Conservation (phyloP, 2,888 invertebrate species). For the Trachelus iudaicus region DNA sequence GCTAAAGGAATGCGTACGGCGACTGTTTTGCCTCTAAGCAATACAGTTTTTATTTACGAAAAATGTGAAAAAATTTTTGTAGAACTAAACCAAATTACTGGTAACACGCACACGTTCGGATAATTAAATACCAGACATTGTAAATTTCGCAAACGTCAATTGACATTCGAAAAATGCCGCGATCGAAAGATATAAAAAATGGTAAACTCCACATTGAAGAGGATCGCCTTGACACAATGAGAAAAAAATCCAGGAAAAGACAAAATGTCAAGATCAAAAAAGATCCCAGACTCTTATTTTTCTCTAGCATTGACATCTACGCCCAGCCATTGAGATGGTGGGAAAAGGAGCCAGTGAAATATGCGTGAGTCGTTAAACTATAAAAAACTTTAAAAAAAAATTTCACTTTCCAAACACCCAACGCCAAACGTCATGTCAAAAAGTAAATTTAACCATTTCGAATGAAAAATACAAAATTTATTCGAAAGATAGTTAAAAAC, state of each 20-base stretch:
- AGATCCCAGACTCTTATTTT: slow-evolving; percentile 17
- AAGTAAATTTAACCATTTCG: background rate
- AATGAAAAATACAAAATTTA: background rate
- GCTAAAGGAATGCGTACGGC: background rate
- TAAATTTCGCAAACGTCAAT: background rate
- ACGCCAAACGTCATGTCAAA: background rate
- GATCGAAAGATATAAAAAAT: background rate
- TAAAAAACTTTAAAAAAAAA: background rate
- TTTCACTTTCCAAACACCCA: background rate
- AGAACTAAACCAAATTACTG: background rate
- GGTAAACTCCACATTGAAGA: background rate
- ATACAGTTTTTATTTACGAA: background rate
- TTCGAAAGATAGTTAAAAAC: too few relatives aligned
- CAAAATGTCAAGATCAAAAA: background rate
- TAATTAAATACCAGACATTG: background rate
- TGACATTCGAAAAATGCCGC: background rate
- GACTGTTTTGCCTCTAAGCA: background rate
- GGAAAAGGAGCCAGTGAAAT: slow-evolving; percentile 37
- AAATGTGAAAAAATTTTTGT: background rate
- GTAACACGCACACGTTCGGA: background rate
- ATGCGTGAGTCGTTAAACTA: slow-evolving; percentile 33
- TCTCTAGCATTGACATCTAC: slow-evolving; percentile 32
- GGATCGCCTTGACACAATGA: background rate
- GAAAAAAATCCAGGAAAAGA: background rate
- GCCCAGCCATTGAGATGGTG: slow-evolving; percentile 36